Base-by-base conservation (phyloP, 2,888 invertebrate genomes). In the Erebia palarica region DNA sequence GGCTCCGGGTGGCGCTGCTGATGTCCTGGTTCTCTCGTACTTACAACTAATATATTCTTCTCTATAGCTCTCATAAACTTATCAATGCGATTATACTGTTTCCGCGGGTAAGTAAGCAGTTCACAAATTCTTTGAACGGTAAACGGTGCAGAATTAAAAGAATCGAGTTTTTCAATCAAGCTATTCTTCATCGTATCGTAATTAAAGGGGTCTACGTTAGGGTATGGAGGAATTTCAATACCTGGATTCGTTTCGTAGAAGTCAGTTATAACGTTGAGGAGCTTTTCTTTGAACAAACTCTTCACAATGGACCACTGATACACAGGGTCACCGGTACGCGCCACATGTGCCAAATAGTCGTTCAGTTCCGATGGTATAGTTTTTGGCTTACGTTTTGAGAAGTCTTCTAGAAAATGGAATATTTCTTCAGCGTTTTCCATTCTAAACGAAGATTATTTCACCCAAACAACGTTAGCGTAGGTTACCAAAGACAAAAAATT, bases 41-140 rank as follows among this genome's bases (percentile, higher is more conserved):
- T 96, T 11, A 98, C 98, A 72, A 98, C 98, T 79, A 98, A 90
- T 78, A 98, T 97, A 81, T 97, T 98, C 89, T 99, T 99, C 87
- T 99, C 99, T 73, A 99, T 94, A 0, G 99, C 99, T 72, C 99
- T 94, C 96, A 99, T 97, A 86, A 97, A 99, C 88, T 99, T 99
- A 86, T 99, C 99, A 74, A 98, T 97, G 74, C 98, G 95, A 83
- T 97, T 97, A 88, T 99, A 99, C 85, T 99, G 98, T 85, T 97
- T 98, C 27, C 96, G 95, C 1, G 99, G 99, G 77, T 96, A 96
- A 4, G 97, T 97, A 2, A 99, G 92, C 44, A 99, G 94, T 88
- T 99, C 99, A 89, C 99, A 98, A 74, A 99, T 95, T 78, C 99
- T 95, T 88, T 99, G 99, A 76, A 99, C 96, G 18, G 99, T 99